Base-by-base conservation (phyloP, 1,140 invertebrate genomes). In the Hylyphantes graminicola region DNA sequence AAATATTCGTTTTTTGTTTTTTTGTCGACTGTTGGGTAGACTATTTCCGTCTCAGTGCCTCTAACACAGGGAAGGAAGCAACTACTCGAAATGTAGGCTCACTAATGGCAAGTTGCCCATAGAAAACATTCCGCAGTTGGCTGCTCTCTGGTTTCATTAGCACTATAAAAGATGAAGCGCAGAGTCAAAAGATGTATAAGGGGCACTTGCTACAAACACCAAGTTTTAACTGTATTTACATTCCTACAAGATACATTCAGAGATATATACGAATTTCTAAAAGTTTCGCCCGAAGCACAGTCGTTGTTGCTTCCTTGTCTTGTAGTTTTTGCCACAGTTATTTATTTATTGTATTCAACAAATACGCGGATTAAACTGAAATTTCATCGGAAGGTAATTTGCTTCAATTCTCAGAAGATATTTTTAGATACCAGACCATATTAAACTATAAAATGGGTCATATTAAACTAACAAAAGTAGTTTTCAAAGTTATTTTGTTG, bases 331-430 rank as follows among this genome's bases (percentile, higher is more conserved):
- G 61, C 64, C 59, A 19, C 55, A 17, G 15, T 63, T 4, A 50
- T n/a, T 78, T 78, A 78, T 63, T 53, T 78, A 54, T 19, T 65
- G 50, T 78, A 78, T 50, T n/a, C 57, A 57, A 53, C 76, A 21
- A 78, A 78, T 53, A 55, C 76, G 76, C 76, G 76, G 76, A 78
- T 78, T 67, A 78, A 78, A 78, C 61, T 78, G 76, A 78, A 55
- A 12, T 50, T 78, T 55, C 76, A 67, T 67, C 76, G 63, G 76
- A 78, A 78, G 76, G 76, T 78, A 78, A 19, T 19, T 53, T 64
- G 51, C 19, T 70, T 70, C 35, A 35, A 35, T 35, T 35, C 35
- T 35, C 35, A 35, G 35, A 35, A 35, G 35, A 35, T 35, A 5
- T 35, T 35, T 35, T 35, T 35, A 35, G 35, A 35, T 35, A 35